phyloP scores from a whole-genome alignment of 2,888 invertebrate species.

The Lepeophtheirus nordmannii region DNA sequence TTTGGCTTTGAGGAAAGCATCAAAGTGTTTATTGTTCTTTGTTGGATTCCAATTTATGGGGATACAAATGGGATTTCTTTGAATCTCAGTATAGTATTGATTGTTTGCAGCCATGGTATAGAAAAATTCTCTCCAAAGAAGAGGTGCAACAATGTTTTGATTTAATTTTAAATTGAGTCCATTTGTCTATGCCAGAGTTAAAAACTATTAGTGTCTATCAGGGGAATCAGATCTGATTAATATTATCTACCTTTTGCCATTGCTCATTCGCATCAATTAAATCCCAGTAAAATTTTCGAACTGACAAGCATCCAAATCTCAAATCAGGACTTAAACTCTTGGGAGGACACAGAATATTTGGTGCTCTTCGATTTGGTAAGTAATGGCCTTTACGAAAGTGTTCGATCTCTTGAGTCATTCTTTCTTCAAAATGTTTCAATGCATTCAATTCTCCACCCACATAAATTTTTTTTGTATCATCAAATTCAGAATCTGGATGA shows the following conservation, averaged over 20 bases:
- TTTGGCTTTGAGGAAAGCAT: conserved; percentile 27
- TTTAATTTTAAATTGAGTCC: not conserved
- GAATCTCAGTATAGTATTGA: conserved; percentile 50
- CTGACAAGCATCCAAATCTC: conserved; percentile 53
- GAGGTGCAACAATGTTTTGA: conserved; percentile 39
- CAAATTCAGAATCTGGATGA: conserved; percentile 26
- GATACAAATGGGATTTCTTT: conserved; percentile 52
- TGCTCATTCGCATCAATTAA: conserved; percentile 46
- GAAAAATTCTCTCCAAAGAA: conserved; percentile 61
- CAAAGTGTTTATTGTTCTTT: not conserved
- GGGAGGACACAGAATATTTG: conserved; percentile 49
- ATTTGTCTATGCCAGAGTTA: not conserved
- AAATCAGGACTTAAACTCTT: conserved; percentile 53
- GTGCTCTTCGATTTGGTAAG: conserved; percentile 51
- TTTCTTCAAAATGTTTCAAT: not conserved
- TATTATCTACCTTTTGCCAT: conserved; percentile 1
- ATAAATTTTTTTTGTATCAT: conserved; percentile 38
- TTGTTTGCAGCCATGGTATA: conserved; percentile 62
- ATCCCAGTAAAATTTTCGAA: conserved; percentile 53
- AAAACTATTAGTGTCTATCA: not conserved
- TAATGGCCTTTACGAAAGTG: conserved; percentile 42
- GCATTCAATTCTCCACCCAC: conserved; percentile 29
- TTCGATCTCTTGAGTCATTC: conserved; percentile 32
- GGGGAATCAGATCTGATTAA: no score
- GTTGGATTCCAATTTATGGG: conserved; percentile 46